A percentile compares a stretch with the other conserved stretches of the same genome.
Conservation (phyloP, 92 coral and sea anemone species). For the Parazoanthus atlanticus region DNA sequence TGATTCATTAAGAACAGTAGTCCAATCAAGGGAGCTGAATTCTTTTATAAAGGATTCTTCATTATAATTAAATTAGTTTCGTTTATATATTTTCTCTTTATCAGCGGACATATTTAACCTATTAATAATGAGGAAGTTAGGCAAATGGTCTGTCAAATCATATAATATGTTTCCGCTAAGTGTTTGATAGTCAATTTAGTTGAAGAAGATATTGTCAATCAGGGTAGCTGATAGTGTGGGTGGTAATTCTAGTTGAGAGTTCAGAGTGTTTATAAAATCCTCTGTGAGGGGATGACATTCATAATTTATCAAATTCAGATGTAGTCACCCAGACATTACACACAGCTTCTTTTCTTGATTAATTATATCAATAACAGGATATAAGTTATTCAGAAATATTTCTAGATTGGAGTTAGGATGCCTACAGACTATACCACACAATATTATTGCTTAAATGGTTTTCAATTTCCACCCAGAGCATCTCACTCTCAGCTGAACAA, state of each 20-base stretch:
- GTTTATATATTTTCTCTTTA: slow-evolving; percentile 26
- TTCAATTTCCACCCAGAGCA: slow-evolving; percentile 2
- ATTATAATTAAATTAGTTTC: slow-evolving; percentile 27
- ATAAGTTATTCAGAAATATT: background rate
- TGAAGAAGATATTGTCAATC: slow-evolving; percentile 47
- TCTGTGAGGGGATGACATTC: slow-evolving; percentile 29
- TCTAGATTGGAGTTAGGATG: slow-evolving; percentile 9
- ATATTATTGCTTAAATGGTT: background rate
- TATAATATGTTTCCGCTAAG: slow-evolving; percentile 38
- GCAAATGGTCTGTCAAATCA: slow-evolving; percentile 55
- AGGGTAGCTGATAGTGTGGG: slow-evolving; percentile 45
- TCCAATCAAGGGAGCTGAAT: slow-evolving; percentile 31
- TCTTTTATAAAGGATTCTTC: slow-evolving; percentile 20
- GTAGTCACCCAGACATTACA: slow-evolving; percentile 35
- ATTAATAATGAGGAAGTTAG: slow-evolving; percentile 52
- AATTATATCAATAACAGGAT: background rate
- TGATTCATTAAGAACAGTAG: background rate
- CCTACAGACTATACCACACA: background rate
- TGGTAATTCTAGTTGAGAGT: slow-evolving; percentile 47
- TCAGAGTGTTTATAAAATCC: slow-evolving; percentile 14
- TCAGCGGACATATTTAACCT: slow-evolving; percentile 4
- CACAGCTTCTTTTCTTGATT: slow-evolving; percentile 15
- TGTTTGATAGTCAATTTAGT: slow-evolving; percentile 45
- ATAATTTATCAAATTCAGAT: slow-evolving; percentile 27
- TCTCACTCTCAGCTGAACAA: background rate